Evolutionary conservation across 2,888 invertebrate genomes (phyloP).

Genomic region (Pyralis farinalis): DNA sequence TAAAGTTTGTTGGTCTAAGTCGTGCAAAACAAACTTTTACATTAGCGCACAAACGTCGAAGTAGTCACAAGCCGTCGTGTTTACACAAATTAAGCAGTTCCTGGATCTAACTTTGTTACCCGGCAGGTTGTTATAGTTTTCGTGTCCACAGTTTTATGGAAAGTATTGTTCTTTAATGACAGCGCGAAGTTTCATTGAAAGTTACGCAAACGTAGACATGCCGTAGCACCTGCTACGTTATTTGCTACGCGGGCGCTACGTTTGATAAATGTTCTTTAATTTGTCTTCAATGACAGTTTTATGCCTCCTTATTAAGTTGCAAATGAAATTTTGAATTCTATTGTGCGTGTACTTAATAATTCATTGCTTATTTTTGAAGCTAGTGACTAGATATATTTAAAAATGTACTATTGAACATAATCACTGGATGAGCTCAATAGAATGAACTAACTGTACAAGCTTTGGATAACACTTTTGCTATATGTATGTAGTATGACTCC

Average conservation of each 20-base stretch:
- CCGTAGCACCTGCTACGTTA: slow-evolving; percentile 46
- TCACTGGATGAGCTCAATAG: too few species aligned
- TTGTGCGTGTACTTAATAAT: too few species aligned
- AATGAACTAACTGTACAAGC: too few species aligned
- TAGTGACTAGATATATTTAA: too few species aligned
- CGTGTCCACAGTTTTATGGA: neutral
- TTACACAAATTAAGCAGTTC: neutral
- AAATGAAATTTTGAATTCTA: too few species aligned
- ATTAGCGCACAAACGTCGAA: slow-evolving; percentile 5
- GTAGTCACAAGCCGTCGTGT: neutral
- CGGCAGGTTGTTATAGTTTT: neutral
- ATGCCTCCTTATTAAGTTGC: too few species aligned
- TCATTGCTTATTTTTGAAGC: too few species aligned
- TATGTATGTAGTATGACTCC: too few species aligned
- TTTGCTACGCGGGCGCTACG: slow-evolving; percentile 22
- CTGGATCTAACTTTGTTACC: neutral
- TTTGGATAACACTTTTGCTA: too few species aligned
- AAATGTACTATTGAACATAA: too few species aligned
- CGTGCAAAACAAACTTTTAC: slow-evolving; percentile 3
- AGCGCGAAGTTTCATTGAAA: slow-evolving; percentile 40
- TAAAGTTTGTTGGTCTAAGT: neutral
- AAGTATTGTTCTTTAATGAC: neutral
- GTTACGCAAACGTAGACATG: slow-evolving; percentile 30
- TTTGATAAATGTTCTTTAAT: slow-evolving; percentile 1
- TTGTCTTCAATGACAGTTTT: neutral